These are phyloP conservation scores for Crossaster papposus DNA, from an alignment of 53 echinoderm and acorn worm species.

Conservation along the genomic window DNA sequence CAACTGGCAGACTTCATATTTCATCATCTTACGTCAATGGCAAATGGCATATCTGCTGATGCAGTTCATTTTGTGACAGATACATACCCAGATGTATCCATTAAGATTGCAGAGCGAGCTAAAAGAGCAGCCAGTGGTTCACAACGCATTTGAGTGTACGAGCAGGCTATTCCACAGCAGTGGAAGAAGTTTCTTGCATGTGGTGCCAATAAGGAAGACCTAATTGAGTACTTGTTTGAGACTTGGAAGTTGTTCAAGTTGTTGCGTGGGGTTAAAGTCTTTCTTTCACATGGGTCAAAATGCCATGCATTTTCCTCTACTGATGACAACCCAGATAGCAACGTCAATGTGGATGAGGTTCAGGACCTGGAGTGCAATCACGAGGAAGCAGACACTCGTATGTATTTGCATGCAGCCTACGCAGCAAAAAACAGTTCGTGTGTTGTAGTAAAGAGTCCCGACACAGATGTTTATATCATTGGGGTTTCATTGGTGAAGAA, in stretches of 20 bases:
- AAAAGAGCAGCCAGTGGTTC: slow-evolving; percentile 58
- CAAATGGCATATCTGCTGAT: background rate
- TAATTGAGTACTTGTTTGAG: slow-evolving; percentile 65
- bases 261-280: slow-evolving; percentile 54
- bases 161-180: slow-evolving; percentile 65
- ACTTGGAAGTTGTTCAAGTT: slow-evolving; percentile 35
- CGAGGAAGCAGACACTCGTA: slow-evolving; percentile 66
- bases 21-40: slow-evolving; percentile 2
- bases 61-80: slow-evolving; percentile 78
- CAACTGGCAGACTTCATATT: slow-evolving; percentile 26
- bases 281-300: slow-evolving; percentile 43
- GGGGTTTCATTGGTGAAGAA: slow-evolving; percentile 16
- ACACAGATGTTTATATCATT: slow-evolving; percentile 53
- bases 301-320: no score
- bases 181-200: slow-evolving; percentile 74
- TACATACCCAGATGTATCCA: slow-evolving; percentile 57
- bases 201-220: slow-evolving; percentile 63
- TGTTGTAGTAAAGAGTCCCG: slow-evolving; percentile 54
- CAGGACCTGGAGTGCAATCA: slow-evolving; percentile 36
- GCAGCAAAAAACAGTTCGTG: slow-evolving; percentile 26
- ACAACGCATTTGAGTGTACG: slow-evolving; percentile 64
- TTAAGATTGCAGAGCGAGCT: slow-evolving; percentile 66
- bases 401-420: slow-evolving; percentile 51
- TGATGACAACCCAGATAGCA: no score
- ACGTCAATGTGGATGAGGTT: slow-evolving; percentile 10